Percentiles rank a stretch among this genome's conserved stretches.
These are phyloP conservation scores for Phthorimaea operculella DNA, from an alignment of 1,140 invertebrate species.

Conservation along the genomic window DNA sequence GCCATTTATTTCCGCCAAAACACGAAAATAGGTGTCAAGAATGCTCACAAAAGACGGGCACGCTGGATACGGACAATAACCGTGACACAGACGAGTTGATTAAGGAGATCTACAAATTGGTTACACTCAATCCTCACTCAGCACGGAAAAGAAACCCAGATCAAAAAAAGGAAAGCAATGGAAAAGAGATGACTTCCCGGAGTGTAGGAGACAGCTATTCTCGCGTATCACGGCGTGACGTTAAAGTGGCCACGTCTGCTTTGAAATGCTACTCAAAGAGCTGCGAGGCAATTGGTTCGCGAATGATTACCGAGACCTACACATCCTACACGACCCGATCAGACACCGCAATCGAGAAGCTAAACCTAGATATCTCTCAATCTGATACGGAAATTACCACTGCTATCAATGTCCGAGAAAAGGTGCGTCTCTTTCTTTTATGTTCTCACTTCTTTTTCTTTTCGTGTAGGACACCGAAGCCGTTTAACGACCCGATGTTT, in stretches of 20 bases:
- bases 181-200: slow-evolving; percentile 29
- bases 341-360: slow-evolving; percentile 45
- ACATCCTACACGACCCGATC: slow-evolving; percentile 41
- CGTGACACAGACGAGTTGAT: slow-evolving; percentile 45
- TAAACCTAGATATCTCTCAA: slow-evolving; percentile 32
- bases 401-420: slow-evolving; percentile 17
- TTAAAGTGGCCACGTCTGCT: slow-evolving; percentile 41
- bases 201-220: slow-evolving; percentile 34
- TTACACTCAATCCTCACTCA: slow-evolving; percentile 32
- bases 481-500: no score
- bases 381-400: slow-evolving; percentile 32
- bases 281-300: slow-evolving; percentile 47
- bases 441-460: no score
- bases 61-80: slow-evolving; percentile 10
- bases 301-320: slow-evolving; percentile 23
- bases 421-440: slow-evolving; percentile 20
- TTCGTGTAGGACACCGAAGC: no score
- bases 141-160: slow-evolving; percentile 9
- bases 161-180: slow-evolving; percentile 3
- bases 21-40: slow-evolving; percentile 6
- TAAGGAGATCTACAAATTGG: slow-evolving; percentile 54
- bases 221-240: slow-evolving; percentile 33
- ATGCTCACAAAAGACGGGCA: slow-evolving; percentile 27
- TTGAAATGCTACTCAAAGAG: slow-evolving; percentile 51
- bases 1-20: slow-evolving; percentile 17